These are phyloP conservation scores for Limnodromus scolopaceus DNA, from an alignment of 2,797 vertebrate genomes.

Conservation along the genomic window DNA sequence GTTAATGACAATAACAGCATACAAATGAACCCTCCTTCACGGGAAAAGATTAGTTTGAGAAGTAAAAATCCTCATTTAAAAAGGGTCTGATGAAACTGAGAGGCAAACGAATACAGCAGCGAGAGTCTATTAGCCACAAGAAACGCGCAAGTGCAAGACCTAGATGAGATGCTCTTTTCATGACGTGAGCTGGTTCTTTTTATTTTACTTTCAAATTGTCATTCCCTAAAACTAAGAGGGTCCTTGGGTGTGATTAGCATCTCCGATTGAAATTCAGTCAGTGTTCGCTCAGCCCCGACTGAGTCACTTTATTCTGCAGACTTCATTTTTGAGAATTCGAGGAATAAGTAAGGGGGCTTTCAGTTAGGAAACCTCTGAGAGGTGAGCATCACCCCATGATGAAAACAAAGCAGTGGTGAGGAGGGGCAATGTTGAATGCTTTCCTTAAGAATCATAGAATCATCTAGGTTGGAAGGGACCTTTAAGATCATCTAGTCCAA, in stretches of 20 bases:
- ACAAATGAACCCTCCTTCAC: constrained; percentile 26
- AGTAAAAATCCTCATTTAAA: not conserved
- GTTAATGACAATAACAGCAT: constrained; percentile 23
- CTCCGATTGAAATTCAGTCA: not conserved
- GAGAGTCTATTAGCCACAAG: rapidly evolving
- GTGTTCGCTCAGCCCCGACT: not conserved
- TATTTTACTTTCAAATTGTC: not conserved
- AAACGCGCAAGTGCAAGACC: not conserved
- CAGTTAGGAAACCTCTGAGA: not conserved
- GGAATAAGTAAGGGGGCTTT: not conserved
- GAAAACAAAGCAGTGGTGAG: too few species aligned
- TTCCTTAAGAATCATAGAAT: too few species aligned
- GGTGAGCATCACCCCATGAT: not conserved
- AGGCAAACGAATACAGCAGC: not conserved
- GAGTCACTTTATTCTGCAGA: not conserved
- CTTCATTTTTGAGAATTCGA: not conserved
- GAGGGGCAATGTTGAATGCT: too few species aligned
- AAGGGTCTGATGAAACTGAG: not conserved
- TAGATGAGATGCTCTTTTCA: not conserved
- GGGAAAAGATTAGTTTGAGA: not conserved
- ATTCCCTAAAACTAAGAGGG: not conserved
- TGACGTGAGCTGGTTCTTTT: not conserved
- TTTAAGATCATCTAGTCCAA: too few species aligned
- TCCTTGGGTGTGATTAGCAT: not conserved
- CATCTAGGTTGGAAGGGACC: too few species aligned